A percentile compares a stretch with the other conserved stretches of the same genome.
These are phyloP conservation scores for Zosterops pallidus DNA, from an alignment of 2,113 vertebrate species.

Conservation along the genomic window DNA sequence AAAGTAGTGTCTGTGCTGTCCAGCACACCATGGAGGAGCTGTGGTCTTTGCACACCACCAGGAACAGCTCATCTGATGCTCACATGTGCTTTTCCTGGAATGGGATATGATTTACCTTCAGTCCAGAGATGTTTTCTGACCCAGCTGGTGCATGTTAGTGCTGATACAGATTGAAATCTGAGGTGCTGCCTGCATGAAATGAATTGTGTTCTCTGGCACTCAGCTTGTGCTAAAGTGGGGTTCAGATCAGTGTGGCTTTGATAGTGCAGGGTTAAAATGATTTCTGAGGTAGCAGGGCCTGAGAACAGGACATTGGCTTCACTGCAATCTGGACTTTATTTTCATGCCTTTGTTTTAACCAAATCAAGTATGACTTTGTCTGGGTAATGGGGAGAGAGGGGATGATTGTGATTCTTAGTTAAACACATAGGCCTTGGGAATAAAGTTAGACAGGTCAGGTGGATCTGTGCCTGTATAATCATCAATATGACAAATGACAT, in stretches of 20 bases:
- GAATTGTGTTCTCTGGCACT: neutral
- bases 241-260: neutral
- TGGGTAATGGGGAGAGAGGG: no score
- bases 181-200: neutral
- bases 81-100: neutral
- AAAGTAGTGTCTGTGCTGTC: accelerated
- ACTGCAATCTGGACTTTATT: no score
- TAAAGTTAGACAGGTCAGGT: no score
- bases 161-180: accelerated
- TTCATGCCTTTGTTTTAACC: no score
- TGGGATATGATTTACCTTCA: accelerated
- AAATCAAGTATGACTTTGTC: no score
- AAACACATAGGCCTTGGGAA: no score
- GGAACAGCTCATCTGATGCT: neutral
- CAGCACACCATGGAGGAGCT: neutral
- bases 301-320: no score
- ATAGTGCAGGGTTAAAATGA: neutral
- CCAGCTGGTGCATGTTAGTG: neutral
- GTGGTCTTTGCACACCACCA: neutral
- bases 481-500: no score
- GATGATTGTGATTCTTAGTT: no score
- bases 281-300: no score
- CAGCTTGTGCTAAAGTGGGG: neutral
- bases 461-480: no score
- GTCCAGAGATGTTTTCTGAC: neutral